Percentiles rank a stretch among this genome's conserved stretches.
Conservation (phyloP, 2,888 invertebrate genomes). For the Carpatolechia fugitivella region DNA sequence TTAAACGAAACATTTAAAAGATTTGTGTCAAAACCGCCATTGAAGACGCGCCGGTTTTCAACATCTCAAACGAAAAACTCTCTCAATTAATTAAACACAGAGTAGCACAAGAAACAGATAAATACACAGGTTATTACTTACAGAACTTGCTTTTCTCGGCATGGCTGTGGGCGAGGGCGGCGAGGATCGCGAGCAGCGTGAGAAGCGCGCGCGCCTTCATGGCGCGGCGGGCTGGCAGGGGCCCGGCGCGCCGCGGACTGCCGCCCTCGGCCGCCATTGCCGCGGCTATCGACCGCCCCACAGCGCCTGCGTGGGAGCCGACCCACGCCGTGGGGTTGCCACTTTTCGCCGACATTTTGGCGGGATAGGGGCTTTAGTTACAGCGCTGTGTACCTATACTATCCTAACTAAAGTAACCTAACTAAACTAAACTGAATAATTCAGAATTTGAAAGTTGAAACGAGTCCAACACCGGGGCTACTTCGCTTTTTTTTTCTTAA, state of each 20-base stretch:
- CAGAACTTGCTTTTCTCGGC: constrained; percentile 79
- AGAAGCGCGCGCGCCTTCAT: constrained; percentile 68
- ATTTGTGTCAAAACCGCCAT: constrained; percentile 7
- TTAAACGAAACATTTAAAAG: background rate
- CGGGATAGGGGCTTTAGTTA: no score
- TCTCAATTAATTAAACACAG: background rate
- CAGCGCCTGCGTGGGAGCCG: constrained; percentile 23
- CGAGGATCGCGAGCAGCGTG: constrained; percentile 52
- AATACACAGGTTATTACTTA: constrained; percentile 46
- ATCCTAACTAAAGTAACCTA: no score
- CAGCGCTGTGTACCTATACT: no score
- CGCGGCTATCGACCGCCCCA: constrained; percentile 33
- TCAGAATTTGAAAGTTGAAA: no score
- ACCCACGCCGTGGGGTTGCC: constrained; percentile 26
- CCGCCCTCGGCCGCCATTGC: constrained; percentile 24
- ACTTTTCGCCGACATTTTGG: background rate
- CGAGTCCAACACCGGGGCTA: no score
- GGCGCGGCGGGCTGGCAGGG: constrained; percentile 54
- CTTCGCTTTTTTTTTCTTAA: no score
- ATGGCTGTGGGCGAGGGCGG: constrained; percentile 44
- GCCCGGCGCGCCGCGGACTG: constrained; percentile 61
- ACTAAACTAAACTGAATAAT: no score
- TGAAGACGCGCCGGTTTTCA: background rate
- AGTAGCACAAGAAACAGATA: background rate
- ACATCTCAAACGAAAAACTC: background rate